Conservation (phyloP, 2,888 invertebrate genomes). For the Papilio demoleus region DNA sequence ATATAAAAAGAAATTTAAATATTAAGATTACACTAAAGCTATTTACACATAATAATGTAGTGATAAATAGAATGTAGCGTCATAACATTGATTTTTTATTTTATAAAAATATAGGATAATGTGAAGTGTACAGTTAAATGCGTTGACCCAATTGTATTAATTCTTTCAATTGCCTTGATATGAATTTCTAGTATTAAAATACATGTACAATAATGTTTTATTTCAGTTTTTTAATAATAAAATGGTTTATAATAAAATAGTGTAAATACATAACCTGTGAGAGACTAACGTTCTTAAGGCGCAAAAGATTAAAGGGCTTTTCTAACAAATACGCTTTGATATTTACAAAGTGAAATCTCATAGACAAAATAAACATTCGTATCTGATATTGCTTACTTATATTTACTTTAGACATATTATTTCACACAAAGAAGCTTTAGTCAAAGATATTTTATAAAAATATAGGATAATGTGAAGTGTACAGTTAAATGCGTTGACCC, state of each 20-base stretch:
- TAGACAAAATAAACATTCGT: slow-evolving; percentile 12
- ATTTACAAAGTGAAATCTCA: slow-evolving; percentile 20
- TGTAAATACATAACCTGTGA: background rate
- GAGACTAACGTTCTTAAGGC: background rate
- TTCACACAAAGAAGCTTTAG: background rate
- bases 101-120: background rate
- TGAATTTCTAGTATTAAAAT: too few species aligned
- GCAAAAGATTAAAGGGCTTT: slow-evolving; percentile 7
- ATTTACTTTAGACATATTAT: slow-evolving; percentile 8
- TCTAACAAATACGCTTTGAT: slow-evolving; percentile 3
- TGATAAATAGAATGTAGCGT: too few species aligned
- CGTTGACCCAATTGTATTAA: background rate
- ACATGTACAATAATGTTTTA: too few species aligned
- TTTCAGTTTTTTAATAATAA: too few species aligned
- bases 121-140: too few species aligned
- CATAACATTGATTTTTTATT: too few species aligned
- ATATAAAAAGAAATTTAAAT: too few species aligned
- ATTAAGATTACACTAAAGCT: too few species aligned
- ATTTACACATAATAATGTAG: too few species aligned
- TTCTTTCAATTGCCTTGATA: background rate
- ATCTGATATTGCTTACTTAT: slow-evolving; percentile 12
- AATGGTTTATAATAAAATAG: background rate
- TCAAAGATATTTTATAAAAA: background rate
- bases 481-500: too few species aligned
- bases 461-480: too few species aligned